Percentiles rank a stretch among this genome's conserved stretches.
phyloP scores from a whole-genome alignment of 2,888 invertebrate species.

The Clistopyga incitator region DNA sequence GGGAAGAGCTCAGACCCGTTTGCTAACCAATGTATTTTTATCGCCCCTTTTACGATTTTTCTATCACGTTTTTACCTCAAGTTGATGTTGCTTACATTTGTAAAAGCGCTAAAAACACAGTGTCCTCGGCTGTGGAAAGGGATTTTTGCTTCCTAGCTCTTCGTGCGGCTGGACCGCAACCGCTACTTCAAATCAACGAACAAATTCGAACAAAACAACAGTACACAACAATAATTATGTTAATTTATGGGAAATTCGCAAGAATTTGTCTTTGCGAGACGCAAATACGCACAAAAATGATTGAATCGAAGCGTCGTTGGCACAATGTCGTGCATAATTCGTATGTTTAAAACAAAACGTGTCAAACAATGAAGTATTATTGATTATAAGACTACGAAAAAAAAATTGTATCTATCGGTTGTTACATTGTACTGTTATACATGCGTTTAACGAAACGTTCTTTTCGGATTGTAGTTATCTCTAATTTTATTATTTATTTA shows the following conservation, averaged over 20 bases:
- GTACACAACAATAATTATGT: not conserved
- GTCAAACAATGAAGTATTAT: constrained; percentile 15
- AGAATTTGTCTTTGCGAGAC: not conserved
- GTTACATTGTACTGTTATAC: constrained; percentile 6
- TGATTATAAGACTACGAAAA: constrained; percentile 14
- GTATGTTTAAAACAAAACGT: not conserved
- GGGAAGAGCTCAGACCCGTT: constrained; percentile 24
- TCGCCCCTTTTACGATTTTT: constrained; percentile 59
- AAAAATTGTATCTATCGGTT: constrained; percentile 24
- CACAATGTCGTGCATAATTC: not conserved
- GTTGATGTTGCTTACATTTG: constrained; percentile 49
- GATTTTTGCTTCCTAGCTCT: not conserved
- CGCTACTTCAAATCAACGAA: not conserved
- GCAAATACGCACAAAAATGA: constrained; percentile 22
- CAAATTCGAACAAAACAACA: not conserved
- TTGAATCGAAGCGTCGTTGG: constrained; percentile 25
- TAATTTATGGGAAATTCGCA: constrained; percentile 10
- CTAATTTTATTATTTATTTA: constrained; percentile 3
- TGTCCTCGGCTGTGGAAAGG: no score
- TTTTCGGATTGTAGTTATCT: not conserved
- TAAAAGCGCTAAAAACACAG: not conserved
- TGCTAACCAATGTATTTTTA: constrained; percentile 52
- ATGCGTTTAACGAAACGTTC: not conserved
- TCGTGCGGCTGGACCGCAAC: constrained; percentile 18
- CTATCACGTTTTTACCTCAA: constrained; percentile 54